Conservation (phyloP, 2,888 invertebrate species). For the Anticlea derivata region DNA sequence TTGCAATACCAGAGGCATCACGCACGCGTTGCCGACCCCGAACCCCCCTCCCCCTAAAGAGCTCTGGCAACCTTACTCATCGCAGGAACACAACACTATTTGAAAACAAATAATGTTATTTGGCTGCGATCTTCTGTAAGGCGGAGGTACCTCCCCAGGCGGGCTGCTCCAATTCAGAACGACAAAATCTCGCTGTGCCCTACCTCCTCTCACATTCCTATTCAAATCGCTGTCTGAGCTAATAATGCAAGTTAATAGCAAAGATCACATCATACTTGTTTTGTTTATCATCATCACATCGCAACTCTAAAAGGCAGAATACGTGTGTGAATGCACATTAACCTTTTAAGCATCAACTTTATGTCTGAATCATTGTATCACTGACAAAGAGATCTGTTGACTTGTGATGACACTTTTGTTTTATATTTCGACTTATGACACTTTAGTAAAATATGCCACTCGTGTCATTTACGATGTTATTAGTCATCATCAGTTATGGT, state of each 20-base stretch:
- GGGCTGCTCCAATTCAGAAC: too few species aligned
- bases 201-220: too few species aligned
- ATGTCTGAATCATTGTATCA: conserved; percentile 13
- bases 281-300: conserved; percentile 19
- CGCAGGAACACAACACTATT: too few species aligned
- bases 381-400: neutral
- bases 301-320: conserved; percentile 19
- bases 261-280: conserved; percentile 19
- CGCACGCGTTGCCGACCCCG: too few species aligned
- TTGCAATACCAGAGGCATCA: too few species aligned
- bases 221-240: conserved; percentile 1
- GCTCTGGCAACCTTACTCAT: too few species aligned
- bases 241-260: conserved; percentile 9
- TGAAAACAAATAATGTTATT: too few species aligned
- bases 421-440: neutral
- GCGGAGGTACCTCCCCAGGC: too few species aligned
- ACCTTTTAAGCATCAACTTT: conserved; percentile 13
- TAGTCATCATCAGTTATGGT: neutral
- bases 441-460: neutral
- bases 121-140: too few species aligned
- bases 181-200: too few species aligned
- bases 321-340: conserved; percentile 28
- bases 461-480: neutral
- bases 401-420: conserved; percentile 4
- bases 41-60: too few species aligned